These are phyloP conservation scores for Delphinapterus leucas DNA, from an alignment of 2,113 vertebrate genomes.

Conservation along the genomic window DNA sequence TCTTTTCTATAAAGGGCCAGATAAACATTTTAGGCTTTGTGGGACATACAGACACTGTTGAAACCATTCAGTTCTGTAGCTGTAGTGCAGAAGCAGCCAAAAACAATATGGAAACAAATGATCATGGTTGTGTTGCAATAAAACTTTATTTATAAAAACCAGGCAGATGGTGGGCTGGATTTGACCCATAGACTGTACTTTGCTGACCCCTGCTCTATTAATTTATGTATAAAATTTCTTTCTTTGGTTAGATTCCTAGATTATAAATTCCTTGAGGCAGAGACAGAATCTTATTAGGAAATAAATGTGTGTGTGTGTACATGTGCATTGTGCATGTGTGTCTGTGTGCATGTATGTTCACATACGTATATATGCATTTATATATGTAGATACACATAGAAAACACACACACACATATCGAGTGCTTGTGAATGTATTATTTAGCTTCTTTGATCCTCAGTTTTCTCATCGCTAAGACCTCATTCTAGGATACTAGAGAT, in stretches of 20 bases:
- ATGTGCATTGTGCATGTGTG: background rate
- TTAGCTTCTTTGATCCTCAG: background rate
- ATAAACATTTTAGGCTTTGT: background rate
- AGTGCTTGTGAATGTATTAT: background rate
- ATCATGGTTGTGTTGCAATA: background rate
- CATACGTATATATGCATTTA: background rate
- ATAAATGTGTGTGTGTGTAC: background rate
- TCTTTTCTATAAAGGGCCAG: background rate
- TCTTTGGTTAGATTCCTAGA: background rate
- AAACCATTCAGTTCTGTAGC: background rate
- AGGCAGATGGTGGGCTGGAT: background rate
- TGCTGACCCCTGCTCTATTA: background rate
- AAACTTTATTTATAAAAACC: background rate
- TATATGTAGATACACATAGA: background rate
- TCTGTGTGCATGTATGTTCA: background rate
- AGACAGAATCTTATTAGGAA: background rate
- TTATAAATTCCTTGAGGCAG: slow-evolving; percentile 5
- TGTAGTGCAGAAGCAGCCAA: background rate
- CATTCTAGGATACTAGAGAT: background rate
- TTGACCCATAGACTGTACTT: background rate
- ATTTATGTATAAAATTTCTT: background rate
- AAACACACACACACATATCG: background rate
- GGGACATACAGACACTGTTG: background rate
- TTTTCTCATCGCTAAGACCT: background rate
- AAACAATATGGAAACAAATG: background rate